Conservation (phyloP, 1,140 invertebrate species). For the Grapholita molesta region DNA sequence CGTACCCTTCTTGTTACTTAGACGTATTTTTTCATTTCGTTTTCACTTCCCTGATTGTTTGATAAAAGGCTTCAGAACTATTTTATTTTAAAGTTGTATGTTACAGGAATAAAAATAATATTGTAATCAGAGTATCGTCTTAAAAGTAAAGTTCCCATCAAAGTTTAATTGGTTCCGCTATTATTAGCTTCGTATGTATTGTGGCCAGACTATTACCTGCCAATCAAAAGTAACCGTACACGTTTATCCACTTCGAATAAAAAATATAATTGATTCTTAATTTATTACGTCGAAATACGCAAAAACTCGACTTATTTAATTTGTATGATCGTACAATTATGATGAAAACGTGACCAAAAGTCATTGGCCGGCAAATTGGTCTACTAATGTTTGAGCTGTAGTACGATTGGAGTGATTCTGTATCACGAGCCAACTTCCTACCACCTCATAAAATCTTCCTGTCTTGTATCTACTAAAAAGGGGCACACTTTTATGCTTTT, state of each 20-base stretch:
- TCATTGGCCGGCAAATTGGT: not conserved
- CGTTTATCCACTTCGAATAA: not conserved
- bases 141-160: not conserved
- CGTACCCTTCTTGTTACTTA: no score
- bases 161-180: not conserved
- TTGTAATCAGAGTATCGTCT: not conserved
- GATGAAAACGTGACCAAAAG: not conserved
- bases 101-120: not conserved
- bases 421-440: no score
- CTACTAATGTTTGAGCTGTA: no score
- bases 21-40: no score
- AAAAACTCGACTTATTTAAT: slow-evolving; percentile 6
- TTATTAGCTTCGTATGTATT: not conserved
- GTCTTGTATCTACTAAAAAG: no score
- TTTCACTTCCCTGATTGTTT: no score
- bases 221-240: slow-evolving; percentile 15
- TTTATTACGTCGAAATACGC: not conserved
- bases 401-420: no score
- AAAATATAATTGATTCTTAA: slow-evolving; percentile 13
- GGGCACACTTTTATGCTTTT: no score
- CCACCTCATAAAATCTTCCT: no score
- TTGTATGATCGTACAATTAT: not conserved
- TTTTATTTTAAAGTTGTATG: not conserved
- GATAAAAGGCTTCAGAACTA: no score
- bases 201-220: not conserved